Percentiles rank a stretch among this genome's conserved stretches.
phyloP scores from a whole-genome alignment of 2,888 invertebrate genomes.

The Pollenia amentaria region DNA sequence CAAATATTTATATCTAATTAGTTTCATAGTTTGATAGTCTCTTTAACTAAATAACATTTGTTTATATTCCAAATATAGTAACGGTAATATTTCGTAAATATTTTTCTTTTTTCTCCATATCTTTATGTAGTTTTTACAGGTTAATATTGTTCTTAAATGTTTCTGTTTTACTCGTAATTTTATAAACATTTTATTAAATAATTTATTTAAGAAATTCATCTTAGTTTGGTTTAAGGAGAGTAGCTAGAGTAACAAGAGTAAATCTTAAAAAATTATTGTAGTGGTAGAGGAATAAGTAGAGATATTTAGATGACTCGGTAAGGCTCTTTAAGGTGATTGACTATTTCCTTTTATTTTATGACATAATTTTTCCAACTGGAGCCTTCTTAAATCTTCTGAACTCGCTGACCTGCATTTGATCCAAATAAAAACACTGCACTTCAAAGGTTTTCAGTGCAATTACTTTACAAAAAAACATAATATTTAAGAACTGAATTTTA shows the following conservation, averaged over 20 bases:
- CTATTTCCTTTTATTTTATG: too few species aligned
- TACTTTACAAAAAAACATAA: too few species aligned
- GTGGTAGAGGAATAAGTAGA: neutral
- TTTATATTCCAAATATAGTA: slow-evolving; percentile 48
- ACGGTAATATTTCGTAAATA: slow-evolving; percentile 65
- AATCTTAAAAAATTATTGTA: too few species aligned
- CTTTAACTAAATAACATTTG: slow-evolving; percentile 13
- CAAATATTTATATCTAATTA: neutral
- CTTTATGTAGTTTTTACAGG: slow-evolving; percentile 82
- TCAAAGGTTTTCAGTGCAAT: too few species aligned
- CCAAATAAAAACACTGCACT: too few species aligned
- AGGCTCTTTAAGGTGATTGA: too few species aligned
- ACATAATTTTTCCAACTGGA: too few species aligned
- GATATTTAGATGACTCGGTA: neutral
- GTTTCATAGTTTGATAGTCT: slow-evolving; percentile 33
- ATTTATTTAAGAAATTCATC: slow-evolving; percentile 22
- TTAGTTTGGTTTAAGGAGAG: neutral
- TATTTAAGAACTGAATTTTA: too few species aligned
- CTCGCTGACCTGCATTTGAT: too few species aligned
- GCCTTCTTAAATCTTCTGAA: too few species aligned
- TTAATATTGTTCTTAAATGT: slow-evolving; percentile 73
- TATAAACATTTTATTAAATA: slow-evolving; percentile 21
- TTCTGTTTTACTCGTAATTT: slow-evolving; percentile 11
- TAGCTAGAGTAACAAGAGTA: too few species aligned
- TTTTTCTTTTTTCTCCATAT: slow-evolving; percentile 70